A percentile compares a stretch with the other conserved stretches of the same genome.
Evolutionary conservation across 2,113 vertebrate species (phyloP).

Genomic region (Rhinichthys klamathensis): DNA sequence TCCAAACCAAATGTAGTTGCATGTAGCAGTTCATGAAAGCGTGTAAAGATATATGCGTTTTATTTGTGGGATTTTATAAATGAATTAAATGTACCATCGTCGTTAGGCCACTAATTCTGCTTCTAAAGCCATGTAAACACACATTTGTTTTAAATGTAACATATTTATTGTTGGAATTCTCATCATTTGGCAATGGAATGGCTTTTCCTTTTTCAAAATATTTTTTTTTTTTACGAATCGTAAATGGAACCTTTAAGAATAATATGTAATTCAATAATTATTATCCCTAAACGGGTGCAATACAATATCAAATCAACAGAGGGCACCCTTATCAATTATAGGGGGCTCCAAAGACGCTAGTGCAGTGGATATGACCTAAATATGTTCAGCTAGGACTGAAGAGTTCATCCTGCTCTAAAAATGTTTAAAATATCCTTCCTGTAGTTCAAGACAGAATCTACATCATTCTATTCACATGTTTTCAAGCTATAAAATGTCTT

Average conservation of each 20-base stretch:
- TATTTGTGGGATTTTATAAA: too few species aligned
- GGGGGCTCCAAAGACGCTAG: slow-evolving; percentile 9
- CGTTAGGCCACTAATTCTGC: not conserved
- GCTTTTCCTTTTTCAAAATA: not conserved
- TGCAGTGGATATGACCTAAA: slow-evolving; percentile 9
- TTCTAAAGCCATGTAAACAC: not conserved
- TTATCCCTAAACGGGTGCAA: slow-evolving; percentile 32
- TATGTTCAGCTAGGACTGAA: not conserved
- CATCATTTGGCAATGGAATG: not conserved
- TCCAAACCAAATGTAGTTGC: too few species aligned
- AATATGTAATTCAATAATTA: not conserved
- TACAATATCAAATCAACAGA: slow-evolving; percentile 55
- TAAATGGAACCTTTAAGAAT: not conserved
- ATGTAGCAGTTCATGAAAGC: not conserved
- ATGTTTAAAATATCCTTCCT: not conserved
- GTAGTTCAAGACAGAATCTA: not conserved
- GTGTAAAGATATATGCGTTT: too few species aligned
- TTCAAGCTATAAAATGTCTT: slow-evolving; percentile 18
- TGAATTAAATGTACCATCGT: too few species aligned
- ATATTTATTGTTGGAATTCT: not conserved
- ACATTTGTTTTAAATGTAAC: not conserved
- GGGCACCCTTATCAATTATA: slow-evolving; percentile 61
- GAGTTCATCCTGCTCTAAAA: not conserved
- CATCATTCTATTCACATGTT: not conserved
- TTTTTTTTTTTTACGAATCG: not conserved